Evolutionary conservation across 1,140 invertebrate genomes (phyloP).

Genomic region (Spodoptera frugiperda): DNA sequence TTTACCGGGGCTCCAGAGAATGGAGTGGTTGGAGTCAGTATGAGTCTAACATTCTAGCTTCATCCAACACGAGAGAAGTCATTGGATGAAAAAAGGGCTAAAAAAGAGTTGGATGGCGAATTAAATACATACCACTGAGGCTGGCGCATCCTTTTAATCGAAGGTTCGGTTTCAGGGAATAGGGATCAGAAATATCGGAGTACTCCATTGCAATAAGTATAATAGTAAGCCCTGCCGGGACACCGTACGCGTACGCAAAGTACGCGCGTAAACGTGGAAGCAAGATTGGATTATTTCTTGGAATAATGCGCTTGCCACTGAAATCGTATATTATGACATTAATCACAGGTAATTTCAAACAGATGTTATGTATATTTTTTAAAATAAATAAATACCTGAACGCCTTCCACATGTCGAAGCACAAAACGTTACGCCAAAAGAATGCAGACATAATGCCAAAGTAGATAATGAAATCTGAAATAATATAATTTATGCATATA

Average conservation of each 20-base stretch:
- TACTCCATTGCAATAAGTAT: neutral
- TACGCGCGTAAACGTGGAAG: neutral
- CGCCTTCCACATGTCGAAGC: conserved; percentile 27
- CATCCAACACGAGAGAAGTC: too few relatives aligned
- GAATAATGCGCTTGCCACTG: neutral
- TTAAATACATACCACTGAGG: neutral
- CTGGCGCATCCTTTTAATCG: neutral
- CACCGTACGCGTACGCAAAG: neutral
- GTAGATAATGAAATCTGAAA: conserved; percentile 29
- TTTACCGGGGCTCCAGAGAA: too few relatives aligned
- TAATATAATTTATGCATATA: neutral
- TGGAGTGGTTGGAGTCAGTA: too few relatives aligned
- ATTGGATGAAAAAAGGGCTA: too few relatives aligned
- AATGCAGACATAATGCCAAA: conserved; percentile 17
- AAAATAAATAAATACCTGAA: conserved; percentile 2
- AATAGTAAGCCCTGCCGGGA: neutral
- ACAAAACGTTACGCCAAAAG: conserved; percentile 30
- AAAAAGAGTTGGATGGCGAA: too few relatives aligned
- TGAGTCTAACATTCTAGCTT: too few relatives aligned
- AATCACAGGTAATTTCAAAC: neutral
- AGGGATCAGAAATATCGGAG: neutral
- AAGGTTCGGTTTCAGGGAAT: neutral
- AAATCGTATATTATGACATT: neutral
- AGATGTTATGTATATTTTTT: neutral
- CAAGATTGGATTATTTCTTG: neutral